Conservation (phyloP, 1,140 invertebrate genomes). For the Lepidurus couesii region DNA sequence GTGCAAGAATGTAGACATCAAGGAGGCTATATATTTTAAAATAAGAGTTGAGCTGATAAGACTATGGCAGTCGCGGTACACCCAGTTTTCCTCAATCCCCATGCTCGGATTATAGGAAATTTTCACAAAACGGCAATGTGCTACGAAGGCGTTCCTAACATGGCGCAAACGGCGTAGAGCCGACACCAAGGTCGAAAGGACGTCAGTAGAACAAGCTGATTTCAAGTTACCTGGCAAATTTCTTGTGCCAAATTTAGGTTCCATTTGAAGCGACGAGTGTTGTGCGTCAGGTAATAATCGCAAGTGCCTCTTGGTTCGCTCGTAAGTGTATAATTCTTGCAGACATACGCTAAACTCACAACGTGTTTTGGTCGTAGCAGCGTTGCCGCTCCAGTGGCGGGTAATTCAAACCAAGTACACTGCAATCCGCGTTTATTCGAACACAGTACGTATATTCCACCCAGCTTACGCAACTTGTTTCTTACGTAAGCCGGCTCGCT, state of each 20-base stretch:
- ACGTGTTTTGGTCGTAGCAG: slow-evolving; percentile 13
- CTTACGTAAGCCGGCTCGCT: neutral
- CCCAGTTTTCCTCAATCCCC: neutral
- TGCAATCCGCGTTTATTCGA: too few relatives aligned
- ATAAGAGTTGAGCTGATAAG: too few relatives aligned
- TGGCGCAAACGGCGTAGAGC: slow-evolving; percentile 16
- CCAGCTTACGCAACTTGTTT: too few relatives aligned
- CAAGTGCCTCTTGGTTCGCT: neutral
- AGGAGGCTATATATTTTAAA: too few relatives aligned
- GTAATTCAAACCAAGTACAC: neutral
- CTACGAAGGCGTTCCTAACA: slow-evolving; percentile 7
- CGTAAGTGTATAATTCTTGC: neutral
- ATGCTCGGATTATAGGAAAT: neutral
- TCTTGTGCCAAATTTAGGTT: neutral
- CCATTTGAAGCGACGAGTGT: neutral
- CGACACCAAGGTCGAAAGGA: slow-evolving; percentile 20
- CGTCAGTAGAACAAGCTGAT: neutral
- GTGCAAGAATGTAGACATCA: too few relatives aligned
- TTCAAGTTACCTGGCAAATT: neutral
- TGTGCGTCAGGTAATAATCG: neutral
- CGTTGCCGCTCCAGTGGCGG: neutral
- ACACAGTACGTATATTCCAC: too few relatives aligned
- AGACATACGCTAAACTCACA: neutral
- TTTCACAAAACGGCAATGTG: neutral
- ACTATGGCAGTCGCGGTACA: too few relatives aligned